Conservation (phyloP, 2,888 invertebrate species). For the Bruchidius siliquastri region DNA sequence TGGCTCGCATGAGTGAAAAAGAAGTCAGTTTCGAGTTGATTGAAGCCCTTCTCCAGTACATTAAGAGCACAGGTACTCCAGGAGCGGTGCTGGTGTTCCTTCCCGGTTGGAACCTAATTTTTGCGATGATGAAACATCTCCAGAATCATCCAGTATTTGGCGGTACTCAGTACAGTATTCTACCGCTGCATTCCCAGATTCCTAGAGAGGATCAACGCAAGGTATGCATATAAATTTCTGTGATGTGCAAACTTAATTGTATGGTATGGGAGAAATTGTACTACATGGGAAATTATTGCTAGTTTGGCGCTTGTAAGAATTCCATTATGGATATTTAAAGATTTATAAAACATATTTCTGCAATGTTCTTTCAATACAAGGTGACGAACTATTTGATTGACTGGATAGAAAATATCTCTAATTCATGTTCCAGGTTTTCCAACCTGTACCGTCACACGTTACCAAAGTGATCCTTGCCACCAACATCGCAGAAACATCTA, state of each 20-base stretch:
- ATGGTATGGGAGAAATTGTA: no score
- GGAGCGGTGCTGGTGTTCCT: conserved; percentile 92
- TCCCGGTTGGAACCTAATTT: conserved; percentile 97
- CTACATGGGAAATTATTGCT: no score
- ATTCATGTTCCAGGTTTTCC: conserved; percentile 56
- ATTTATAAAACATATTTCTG: no score
- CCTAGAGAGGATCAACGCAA: conserved; percentile 91
- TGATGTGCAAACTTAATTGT: no score
- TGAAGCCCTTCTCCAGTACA: conserved; percentile 69
- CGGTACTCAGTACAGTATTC: conserved; percentile 62
- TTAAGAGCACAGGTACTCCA: conserved; percentile 55
- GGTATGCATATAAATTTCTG: conserved; percentile 41
- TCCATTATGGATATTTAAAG: no score
- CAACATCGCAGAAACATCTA: conserved; percentile 97
- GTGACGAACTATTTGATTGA: no score
- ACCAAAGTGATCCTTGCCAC: conserved; percentile 94
- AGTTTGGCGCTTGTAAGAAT: no score
- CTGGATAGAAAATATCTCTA: background rate
- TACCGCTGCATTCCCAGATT: conserved; percentile 97
- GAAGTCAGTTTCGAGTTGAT: conserved; percentile 91
- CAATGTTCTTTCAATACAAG: no score
- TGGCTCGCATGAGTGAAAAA: conserved; percentile 80
- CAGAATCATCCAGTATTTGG: conserved; percentile 63
- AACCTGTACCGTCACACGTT: conserved; percentile 75
- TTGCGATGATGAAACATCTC: conserved; percentile 81